These are phyloP conservation scores for Coenonympha arcania DNA, from an alignment of 2,888 invertebrate species.

Conservation along the genomic window DNA sequence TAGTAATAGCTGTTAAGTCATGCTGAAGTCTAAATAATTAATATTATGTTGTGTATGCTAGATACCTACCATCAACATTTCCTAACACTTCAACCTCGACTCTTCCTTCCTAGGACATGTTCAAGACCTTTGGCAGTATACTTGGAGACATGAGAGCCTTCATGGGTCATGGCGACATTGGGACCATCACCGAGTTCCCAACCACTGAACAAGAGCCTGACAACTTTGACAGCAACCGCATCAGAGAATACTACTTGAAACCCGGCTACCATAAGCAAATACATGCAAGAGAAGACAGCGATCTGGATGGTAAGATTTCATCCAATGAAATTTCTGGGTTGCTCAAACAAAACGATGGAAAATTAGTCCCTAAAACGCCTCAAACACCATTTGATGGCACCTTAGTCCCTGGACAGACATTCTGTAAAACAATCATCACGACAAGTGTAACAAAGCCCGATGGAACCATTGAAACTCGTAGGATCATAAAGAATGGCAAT, in stretches of 20 bases:
- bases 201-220: constrained; percentile 31
- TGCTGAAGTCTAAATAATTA: too few relatives aligned
- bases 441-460: constrained; percentile 62
- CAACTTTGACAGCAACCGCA: constrained; percentile 40
- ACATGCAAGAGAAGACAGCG: constrained; percentile 46
- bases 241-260: constrained; percentile 63
- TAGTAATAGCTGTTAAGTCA: too few relatives aligned
- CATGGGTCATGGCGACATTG: constrained; percentile 41
- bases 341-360: constrained; percentile 46
- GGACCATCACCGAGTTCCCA: constrained; percentile 24
- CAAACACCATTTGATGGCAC: constrained; percentile 44
- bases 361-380: constrained; percentile 29
- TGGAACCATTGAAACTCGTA: constrained; percentile 57
- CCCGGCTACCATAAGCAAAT: constrained; percentile 53
- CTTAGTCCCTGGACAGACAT: constrained; percentile 52
- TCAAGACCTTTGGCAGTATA: constrained; percentile 51
- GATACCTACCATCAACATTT: background rate
- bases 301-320: constrained; percentile 63
- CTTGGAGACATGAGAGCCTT: constrained; percentile 56
- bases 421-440: constrained; percentile 63
- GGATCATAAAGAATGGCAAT: constrained; percentile 60
- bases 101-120: constrained; percentile 40
- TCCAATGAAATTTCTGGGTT: constrained; percentile 62
- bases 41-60: too few relatives aligned
- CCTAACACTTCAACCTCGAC: background rate